Evolutionary conservation across 2,797 vertebrate species (phyloP).

Genomic region (Sebastes baramenuke): DNA sequence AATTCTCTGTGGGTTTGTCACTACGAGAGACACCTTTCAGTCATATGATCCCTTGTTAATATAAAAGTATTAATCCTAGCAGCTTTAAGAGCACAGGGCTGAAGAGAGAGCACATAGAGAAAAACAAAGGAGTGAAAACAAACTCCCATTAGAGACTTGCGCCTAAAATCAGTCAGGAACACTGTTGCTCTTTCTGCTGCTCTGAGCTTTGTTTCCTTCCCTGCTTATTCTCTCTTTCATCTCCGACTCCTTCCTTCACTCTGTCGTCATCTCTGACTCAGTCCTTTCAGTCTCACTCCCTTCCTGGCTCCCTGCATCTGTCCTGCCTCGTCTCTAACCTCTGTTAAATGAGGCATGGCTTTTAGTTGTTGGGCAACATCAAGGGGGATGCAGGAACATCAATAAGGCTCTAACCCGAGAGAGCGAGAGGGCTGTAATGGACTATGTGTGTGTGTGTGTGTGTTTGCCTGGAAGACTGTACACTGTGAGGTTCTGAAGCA

Average conservation of each 20-base stretch:
- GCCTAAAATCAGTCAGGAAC: neutral
- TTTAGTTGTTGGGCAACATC: slow-evolving; percentile 78
- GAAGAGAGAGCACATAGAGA: neutral
- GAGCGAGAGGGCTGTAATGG: slow-evolving; percentile 63
- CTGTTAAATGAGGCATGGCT: slow-evolving; percentile 67
- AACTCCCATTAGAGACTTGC: neutral
- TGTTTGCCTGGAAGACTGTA: slow-evolving; percentile 32
- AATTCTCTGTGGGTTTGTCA: neutral
- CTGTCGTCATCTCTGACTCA: slow-evolving; percentile 52
- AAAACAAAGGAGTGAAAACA: neutral
- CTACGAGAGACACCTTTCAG: neutral
- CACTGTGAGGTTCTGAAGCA: slow-evolving; percentile 62
- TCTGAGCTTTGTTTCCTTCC: slow-evolving; percentile 12
- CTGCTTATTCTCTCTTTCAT: slow-evolving; percentile 35
- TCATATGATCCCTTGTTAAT: neutral
- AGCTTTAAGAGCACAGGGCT: neutral
- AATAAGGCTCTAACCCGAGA: slow-evolving; percentile 68
- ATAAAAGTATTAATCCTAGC: neutral
- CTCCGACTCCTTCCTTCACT: slow-evolving; percentile 30
- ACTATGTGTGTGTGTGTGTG: slow-evolving; percentile 24
- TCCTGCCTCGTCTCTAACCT: slow-evolving; percentile 64
- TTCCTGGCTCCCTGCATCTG: slow-evolving; percentile 46
- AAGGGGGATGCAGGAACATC: slow-evolving; percentile 73
- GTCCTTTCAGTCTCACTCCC: slow-evolving; percentile 46
- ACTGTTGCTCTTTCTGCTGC: neutral